A percentile compares a stretch with the other conserved stretches of the same genome.
Evolutionary conservation across 2,888 invertebrate species (phyloP).

Genomic region (Apodemia zela): DNA sequence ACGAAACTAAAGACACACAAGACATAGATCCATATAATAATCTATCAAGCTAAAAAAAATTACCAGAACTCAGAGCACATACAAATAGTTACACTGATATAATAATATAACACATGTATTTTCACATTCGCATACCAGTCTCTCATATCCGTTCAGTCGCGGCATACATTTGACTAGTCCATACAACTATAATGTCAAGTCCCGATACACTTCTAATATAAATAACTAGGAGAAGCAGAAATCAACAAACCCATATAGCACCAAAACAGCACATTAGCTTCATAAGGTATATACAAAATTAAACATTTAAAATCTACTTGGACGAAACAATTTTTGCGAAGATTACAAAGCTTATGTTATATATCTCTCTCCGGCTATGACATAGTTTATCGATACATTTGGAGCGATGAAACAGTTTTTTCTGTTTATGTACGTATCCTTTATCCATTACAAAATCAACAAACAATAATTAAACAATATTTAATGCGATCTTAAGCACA

Average conservation of each 20-base stretch:
- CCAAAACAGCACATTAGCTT: slow-evolving; percentile 30
- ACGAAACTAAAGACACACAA: not conserved
- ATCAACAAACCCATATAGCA: slow-evolving; percentile 25
- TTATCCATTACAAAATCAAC: no score
- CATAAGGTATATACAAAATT: slow-evolving; percentile 2
- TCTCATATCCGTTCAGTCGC: not conserved
- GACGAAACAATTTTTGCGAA: slow-evolving; percentile 17
- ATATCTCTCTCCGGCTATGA: not conserved
- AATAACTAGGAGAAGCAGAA: slow-evolving; percentile 1
- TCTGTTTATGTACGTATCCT: not conserved
- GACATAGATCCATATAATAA: not conserved
- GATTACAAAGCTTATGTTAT: not conserved
- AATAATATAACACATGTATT: not conserved
- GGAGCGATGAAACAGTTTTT: not conserved
- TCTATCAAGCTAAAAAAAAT: slow-evolving; percentile 1
- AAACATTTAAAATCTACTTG: not conserved
- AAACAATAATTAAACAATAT: no score
- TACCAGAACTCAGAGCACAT: not conserved
- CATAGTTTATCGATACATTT: not conserved
- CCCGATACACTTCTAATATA: not conserved
- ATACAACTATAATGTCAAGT: slow-evolving; percentile 4
- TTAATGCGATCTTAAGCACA: no score
- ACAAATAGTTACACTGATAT: slow-evolving; percentile 8
- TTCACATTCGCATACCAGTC: not conserved
- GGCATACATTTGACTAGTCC: slow-evolving; percentile 6